phyloP scores from a whole-genome alignment of 1,140 invertebrate genomes.

The Frieseomelitta varia region DNA sequence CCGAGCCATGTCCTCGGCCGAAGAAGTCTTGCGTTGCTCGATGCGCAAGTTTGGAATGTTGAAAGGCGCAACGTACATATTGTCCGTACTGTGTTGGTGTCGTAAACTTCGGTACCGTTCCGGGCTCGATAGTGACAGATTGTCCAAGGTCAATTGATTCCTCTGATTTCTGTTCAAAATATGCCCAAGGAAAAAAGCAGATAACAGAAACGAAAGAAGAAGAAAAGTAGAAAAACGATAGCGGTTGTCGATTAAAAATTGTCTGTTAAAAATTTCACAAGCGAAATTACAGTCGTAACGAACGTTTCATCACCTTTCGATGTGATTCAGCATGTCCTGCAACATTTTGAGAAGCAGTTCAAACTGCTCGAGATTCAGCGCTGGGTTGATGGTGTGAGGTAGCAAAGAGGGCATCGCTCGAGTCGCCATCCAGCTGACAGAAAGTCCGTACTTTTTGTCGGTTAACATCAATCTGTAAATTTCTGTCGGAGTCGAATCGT shows the following conservation, averaged over 20 bases:
- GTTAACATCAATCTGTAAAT: slow-evolving; percentile 96
- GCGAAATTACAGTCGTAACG: neutral
- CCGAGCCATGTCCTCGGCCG: slow-evolving; percentile 93
- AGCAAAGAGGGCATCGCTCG: slow-evolving; percentile 95
- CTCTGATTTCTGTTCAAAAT: slow-evolving; percentile 85
- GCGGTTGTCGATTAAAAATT: neutral
- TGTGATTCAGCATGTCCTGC: slow-evolving; percentile 96
- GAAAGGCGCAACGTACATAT: slow-evolving; percentile 91
- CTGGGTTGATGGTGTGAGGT: slow-evolving; percentile 95
- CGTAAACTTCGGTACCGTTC: slow-evolving; percentile 89
- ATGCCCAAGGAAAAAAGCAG: neutral
- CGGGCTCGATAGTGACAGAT: slow-evolving; percentile 88
- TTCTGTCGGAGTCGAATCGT: slow-evolving; percentile 84
- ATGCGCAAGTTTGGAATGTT: slow-evolving; percentile 93
- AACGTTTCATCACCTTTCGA: slow-evolving; percentile 86
- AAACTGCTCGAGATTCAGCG: slow-evolving; percentile 95
- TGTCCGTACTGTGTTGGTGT: slow-evolving; percentile 93
- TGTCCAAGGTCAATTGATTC: slow-evolving; percentile 92
- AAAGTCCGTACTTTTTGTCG: slow-evolving; percentile 96
- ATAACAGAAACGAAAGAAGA: neutral
- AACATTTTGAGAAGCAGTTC: slow-evolving; percentile 92
- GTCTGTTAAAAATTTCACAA: neutral
- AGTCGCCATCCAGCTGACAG: slow-evolving; percentile 95
- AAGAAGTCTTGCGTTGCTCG: slow-evolving; percentile 92
- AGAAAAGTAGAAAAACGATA: neutral